These are phyloP conservation scores for Hucho hucho DNA, from an alignment of 2,113 vertebrate genomes.

Conservation along the genomic window DNA sequence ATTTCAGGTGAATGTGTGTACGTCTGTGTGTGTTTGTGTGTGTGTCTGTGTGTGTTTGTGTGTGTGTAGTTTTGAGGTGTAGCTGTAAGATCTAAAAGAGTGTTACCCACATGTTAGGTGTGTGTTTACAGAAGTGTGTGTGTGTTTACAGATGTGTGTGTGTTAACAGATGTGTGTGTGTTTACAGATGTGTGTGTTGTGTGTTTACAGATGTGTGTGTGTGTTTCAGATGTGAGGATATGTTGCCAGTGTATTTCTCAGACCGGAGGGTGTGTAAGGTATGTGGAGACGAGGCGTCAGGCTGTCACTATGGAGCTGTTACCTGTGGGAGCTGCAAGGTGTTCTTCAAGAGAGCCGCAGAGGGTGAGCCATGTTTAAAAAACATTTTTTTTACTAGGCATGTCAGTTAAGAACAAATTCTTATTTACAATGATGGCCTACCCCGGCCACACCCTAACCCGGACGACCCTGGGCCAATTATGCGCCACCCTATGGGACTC, in stretches of 20 bases:
- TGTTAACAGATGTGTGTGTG: not conserved
- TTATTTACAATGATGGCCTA: too few relatives aligned
- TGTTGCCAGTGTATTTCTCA: slow-evolving; percentile 82
- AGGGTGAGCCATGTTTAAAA: slow-evolving; percentile 65
- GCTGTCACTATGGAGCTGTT: slow-evolving; percentile 87
- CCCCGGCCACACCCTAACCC: too few relatives aligned
- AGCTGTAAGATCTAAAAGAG: too few relatives aligned
- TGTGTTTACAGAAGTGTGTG: too few relatives aligned
- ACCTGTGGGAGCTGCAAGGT: slow-evolving; percentile 98
- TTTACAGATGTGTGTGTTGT: not conserved
- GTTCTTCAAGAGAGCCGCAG: slow-evolving; percentile 79
- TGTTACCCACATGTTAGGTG: too few relatives aligned
- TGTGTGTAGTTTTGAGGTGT: too few relatives aligned
- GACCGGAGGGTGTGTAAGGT: slow-evolving; percentile 91
- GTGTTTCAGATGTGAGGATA: slow-evolving; percentile 54
- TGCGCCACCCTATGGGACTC: too few relatives aligned
- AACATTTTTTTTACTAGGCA: too few relatives aligned
- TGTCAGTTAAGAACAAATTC: too few relatives aligned
- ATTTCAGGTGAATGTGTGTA: slow-evolving; percentile 12
- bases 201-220: slow-evolving; percentile 12
- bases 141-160: too few relatives aligned
- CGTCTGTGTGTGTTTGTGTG: not conserved
- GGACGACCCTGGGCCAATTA: too few relatives aligned
- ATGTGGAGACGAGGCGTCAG: slow-evolving; percentile 88
- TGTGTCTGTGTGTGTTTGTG: too few relatives aligned